These are phyloP conservation scores for Tragelaphus buxtoni DNA, from an alignment of 2,113 vertebrate genomes.

Conservation along the genomic window DNA sequence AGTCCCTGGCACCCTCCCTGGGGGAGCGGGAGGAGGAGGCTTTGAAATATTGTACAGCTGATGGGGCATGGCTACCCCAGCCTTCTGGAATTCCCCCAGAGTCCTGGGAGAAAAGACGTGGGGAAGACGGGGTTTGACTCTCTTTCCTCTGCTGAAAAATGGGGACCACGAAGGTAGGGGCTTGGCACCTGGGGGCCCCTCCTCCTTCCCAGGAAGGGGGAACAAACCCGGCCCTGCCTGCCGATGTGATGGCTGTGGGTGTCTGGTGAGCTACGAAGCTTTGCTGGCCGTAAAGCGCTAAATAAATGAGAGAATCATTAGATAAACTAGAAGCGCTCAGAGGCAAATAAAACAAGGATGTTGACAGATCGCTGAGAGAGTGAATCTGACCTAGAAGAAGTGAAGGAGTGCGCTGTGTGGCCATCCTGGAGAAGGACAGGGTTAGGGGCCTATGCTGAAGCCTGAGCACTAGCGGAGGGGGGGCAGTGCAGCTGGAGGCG, in stretches of 20 bases:
- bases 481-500: not conserved
- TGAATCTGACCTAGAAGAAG: not conserved
- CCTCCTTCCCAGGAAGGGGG: not conserved
- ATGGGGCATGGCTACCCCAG: rapidly evolving
- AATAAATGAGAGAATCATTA: not conserved
- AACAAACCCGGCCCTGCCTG: not conserved
- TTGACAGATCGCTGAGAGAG: not conserved
- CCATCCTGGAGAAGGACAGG: not conserved
- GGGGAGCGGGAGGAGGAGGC: not conserved
- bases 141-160: not conserved
- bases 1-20: not conserved
- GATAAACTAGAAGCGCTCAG: not conserved
- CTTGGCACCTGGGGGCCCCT: not conserved
- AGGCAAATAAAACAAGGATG: not conserved
- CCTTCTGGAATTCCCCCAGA: not conserved
- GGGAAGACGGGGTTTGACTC: rapidly evolving
- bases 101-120: not conserved
- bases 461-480: rapidly evolving
- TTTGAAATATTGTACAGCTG: not conserved
- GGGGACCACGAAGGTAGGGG: not conserved
- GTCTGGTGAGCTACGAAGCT: rapidly evolving
- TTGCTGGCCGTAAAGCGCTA: not conserved
- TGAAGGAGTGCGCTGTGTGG: not conserved
- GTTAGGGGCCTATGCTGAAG: not conserved
- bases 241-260: not conserved